Percentiles rank a stretch among this genome's conserved stretches.
These are phyloP conservation scores for Phainopepla nitens DNA, from an alignment of 2,113 vertebrate species.

Conservation along the genomic window DNA sequence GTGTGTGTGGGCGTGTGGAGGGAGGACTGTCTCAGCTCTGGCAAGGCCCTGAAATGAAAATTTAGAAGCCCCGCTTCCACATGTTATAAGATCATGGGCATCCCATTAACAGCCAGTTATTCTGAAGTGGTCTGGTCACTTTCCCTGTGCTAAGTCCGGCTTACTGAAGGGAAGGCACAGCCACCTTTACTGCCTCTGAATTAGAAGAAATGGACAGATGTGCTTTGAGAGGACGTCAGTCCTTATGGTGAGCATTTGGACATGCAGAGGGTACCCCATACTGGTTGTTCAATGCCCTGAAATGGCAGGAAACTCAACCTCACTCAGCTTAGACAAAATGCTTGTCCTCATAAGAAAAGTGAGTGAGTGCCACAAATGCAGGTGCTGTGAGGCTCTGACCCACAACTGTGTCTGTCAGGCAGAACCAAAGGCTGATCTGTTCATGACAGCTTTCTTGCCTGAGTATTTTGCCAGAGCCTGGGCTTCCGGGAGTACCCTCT, in stretches of 20 bases:
- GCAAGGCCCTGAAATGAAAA: not conserved
- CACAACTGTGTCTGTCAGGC: not conserved
- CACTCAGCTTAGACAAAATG: not conserved
- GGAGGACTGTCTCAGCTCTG: accelerated
- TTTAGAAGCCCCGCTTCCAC: not conserved
- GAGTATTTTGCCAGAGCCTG: not conserved
- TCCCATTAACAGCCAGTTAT: not conserved
- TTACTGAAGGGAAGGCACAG: not conserved
- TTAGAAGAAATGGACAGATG: not conserved
- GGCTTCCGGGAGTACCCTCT: not conserved
- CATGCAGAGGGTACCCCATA: accelerated
- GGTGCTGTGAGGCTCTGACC: not conserved
- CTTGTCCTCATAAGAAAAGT: not conserved
- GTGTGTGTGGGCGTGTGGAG: not conserved
- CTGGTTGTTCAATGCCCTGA: not conserved
- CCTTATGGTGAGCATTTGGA: not conserved
- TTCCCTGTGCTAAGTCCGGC: not conserved
- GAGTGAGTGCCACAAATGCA: not conserved
- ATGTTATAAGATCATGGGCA: accelerated
- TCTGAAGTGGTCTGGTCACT: not conserved
- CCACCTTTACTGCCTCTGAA: not conserved
- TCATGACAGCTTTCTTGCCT: not conserved
- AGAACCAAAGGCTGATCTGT: not conserved
- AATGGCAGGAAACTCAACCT: not conserved
- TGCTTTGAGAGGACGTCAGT: not conserved